Evolutionary conservation across 1,140 invertebrate genomes (phyloP).

Genomic region (Euura saliciscinereae): DNA sequence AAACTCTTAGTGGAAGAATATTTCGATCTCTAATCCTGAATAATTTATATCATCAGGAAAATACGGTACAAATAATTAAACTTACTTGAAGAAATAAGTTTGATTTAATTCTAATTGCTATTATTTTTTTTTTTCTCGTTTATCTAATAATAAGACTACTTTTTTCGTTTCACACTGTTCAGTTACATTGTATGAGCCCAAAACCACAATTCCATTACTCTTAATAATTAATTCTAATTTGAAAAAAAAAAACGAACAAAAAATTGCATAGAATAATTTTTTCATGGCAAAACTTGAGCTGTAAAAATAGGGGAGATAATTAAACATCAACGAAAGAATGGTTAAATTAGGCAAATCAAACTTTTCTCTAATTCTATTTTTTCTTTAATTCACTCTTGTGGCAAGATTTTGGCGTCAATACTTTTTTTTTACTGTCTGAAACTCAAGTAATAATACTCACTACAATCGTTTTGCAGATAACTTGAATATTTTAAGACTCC

Average conservation of each 20-base stretch:
- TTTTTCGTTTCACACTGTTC: background rate
- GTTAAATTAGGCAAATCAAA: conserved; percentile 2
- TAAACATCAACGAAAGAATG: conserved; percentile 5
- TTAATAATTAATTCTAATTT: background rate
- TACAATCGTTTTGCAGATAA: no score
- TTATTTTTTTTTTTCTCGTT: background rate
- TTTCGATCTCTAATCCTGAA: no score
- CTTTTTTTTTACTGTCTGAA: no score
- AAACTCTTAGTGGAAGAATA: no score
- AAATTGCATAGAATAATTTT: background rate
- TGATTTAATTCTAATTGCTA: background rate
- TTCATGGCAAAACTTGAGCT: conserved; percentile 1
- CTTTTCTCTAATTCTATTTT: background rate
- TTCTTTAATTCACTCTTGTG: no score
- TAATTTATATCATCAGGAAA: background rate
- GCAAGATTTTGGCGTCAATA: no score
- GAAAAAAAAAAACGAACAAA: background rate
- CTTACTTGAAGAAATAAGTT: background rate
- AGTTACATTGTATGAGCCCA: background rate
- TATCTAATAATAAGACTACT: background rate
- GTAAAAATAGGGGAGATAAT: conserved; percentile 1
- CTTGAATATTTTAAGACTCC: no score
- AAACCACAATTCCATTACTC: background rate
- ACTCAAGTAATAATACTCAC: no score
- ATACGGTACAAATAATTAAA: background rate